phyloP scores from a whole-genome alignment of 1,140 invertebrate species.

The Drosophila repletoides region DNA sequence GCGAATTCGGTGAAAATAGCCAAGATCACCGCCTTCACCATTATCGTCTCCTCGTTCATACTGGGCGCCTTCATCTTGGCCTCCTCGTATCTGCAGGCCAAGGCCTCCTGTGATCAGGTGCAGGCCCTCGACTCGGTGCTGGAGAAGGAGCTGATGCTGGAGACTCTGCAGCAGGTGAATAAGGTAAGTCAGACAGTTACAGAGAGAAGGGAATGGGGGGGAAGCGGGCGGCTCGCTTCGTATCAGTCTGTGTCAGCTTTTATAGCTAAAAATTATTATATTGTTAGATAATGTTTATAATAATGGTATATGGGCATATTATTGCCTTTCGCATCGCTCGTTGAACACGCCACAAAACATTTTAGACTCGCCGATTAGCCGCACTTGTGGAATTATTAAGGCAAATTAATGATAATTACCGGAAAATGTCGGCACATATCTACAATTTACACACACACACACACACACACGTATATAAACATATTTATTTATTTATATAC shows the following conservation, averaged over 20 bases:
- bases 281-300: constrained; percentile 56
- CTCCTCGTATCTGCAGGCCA: constrained; percentile 90
- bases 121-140: constrained; percentile 85
- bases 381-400: constrained; percentile 58
- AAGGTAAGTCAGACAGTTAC: constrained; percentile 78
- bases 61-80: constrained; percentile 91
- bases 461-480: constrained; percentile 15
- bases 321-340: constrained; percentile 55
- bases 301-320: constrained; percentile 13
- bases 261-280: constrained; percentile 17
- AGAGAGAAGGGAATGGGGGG: background rate
- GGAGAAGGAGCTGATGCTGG: constrained; percentile 86
- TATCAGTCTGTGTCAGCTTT: constrained; percentile 48
- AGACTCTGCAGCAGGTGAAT: constrained; percentile 85
- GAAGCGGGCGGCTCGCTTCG: constrained; percentile 16
- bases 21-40: constrained; percentile 89
- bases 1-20: constrained; percentile 91
- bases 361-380: constrained; percentile 21
- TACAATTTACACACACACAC: background rate
- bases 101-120: constrained; percentile 87
- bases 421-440: constrained; percentile 63
- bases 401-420: constrained; percentile 77
- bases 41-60: constrained; percentile 89
- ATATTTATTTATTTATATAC: background rate
- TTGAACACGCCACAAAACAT: constrained; percentile 55